phyloP scores from a whole-genome alignment of 2,797 vertebrate genomes.

The Paguma larvata region DNA sequence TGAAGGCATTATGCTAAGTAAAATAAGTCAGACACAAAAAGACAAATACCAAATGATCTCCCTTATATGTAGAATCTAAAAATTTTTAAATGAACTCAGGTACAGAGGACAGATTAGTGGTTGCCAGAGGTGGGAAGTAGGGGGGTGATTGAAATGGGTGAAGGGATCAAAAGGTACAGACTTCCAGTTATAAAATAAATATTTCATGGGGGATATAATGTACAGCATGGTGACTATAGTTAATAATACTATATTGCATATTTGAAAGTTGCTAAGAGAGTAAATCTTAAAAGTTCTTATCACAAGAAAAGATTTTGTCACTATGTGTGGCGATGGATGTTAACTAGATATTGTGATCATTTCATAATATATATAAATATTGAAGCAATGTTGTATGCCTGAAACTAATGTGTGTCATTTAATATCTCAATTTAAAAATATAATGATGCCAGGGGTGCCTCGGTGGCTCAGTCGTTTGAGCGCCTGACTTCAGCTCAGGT shows the following conservation, averaged over 20 bases:
- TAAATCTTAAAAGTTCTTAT: not conserved
- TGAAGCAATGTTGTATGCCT: not conserved
- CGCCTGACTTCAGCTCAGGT: no score
- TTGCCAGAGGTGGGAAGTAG: not conserved
- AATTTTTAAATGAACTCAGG: not conserved
- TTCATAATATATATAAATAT: not conserved
- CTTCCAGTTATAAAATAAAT: not conserved
- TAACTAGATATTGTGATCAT: not conserved
- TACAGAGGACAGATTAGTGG: not conserved
- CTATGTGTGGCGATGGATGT: not conserved
- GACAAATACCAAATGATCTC: not conserved
- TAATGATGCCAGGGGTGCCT: not conserved
- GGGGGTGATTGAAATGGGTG: not conserved
- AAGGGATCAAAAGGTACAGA: slow-evolving; percentile 18
- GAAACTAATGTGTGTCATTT: not conserved
- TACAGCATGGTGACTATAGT: not conserved
- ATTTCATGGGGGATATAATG: not conserved
- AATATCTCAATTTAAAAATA: not conserved
- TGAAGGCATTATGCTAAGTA: not conserved
- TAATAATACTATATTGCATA: not conserved
- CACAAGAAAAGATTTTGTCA: not conserved
- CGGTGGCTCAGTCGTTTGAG: no score
- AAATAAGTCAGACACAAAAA: not conserved
- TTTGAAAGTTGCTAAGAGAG: not conserved
- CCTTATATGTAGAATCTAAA: not conserved